Conservation (phyloP, 2,888 invertebrate genomes). For the Melanostoma mellinum region DNA sequence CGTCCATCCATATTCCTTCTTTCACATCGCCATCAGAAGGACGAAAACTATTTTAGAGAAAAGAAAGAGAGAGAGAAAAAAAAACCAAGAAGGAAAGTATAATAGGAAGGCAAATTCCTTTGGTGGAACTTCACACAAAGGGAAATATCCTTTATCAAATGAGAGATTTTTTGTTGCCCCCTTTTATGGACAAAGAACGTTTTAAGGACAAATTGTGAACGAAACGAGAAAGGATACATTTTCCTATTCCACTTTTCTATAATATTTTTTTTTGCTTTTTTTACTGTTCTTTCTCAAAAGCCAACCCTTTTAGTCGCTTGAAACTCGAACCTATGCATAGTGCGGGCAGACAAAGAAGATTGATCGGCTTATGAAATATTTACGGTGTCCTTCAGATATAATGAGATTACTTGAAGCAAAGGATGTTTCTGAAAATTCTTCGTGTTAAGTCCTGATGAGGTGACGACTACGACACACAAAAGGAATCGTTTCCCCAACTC, state of each 20-base stretch:
- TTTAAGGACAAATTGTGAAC: slow-evolving; percentile 67
- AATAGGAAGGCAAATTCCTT: slow-evolving; percentile 37
- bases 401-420: slow-evolving; percentile 60
- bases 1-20: slow-evolving; percentile 30
- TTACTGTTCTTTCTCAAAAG: slow-evolving; percentile 14
- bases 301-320: slow-evolving; percentile 27
- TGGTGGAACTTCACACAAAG: slow-evolving; percentile 52
- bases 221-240: slow-evolving; percentile 42
- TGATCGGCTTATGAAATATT: slow-evolving; percentile 65
- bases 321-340: slow-evolving; percentile 3
- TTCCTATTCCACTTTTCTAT: slow-evolving; percentile 13
- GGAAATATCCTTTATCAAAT: slow-evolving; percentile 60
- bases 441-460: slow-evolving; percentile 51
- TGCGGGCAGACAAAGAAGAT: slow-evolving; percentile 48
- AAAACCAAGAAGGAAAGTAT: not conserved
- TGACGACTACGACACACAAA: slow-evolving; percentile 38
- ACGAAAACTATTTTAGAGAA: slow-evolving; percentile 54
- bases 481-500: slow-evolving; percentile 23
- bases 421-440: slow-evolving; percentile 37
- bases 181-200: slow-evolving; percentile 49
- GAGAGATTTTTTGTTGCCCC: slow-evolving; percentile 21
- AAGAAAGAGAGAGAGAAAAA: not conserved
- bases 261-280: slow-evolving; percentile 17
- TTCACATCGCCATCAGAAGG: not conserved
- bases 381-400: slow-evolving; percentile 50